phyloP scores from a whole-genome alignment of 2,888 invertebrate genomes.

The Drosophila limbata region DNA sequence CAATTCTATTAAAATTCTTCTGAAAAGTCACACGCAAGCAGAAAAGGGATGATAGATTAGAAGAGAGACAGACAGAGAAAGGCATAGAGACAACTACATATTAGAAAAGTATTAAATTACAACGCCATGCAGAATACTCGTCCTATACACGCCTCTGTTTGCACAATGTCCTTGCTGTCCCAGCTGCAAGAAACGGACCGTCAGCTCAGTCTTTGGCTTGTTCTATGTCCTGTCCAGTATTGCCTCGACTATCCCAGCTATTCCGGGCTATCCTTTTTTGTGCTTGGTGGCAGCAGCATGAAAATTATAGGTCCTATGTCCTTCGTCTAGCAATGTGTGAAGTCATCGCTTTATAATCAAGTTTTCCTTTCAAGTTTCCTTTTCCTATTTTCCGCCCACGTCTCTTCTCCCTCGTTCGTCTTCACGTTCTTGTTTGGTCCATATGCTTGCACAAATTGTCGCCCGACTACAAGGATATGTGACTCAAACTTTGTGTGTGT shows the following conservation, averaged over 20 bases:
- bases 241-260: slow-evolving; percentile 20
- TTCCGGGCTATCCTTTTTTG: slow-evolving; percentile 48
- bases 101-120: slow-evolving; percentile 81
- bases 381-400: slow-evolving; percentile 38
- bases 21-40: slow-evolving; percentile 58
- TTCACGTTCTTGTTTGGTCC: slow-evolving; percentile 34
- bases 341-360: slow-evolving; percentile 84
- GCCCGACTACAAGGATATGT: slow-evolving; percentile 65
- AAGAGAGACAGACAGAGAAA: not conserved
- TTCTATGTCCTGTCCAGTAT: slow-evolving; percentile 22
- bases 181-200: slow-evolving; percentile 23
- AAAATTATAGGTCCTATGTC: slow-evolving; percentile 74
- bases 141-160: slow-evolving; percentile 71
- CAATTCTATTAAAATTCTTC: slow-evolving; percentile 81
- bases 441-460: slow-evolving; percentile 75
- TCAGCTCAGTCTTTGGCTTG: slow-evolving; percentile 7
- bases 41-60: slow-evolving; percentile 25
- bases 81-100: slow-evolving; percentile 63
- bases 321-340: slow-evolving; percentile 77
- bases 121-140: slow-evolving; percentile 42
- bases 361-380: slow-evolving; percentile 80
- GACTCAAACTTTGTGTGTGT: slow-evolving; percentile 38
- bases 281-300: slow-evolving; percentile 41
- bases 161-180: slow-evolving; percentile 65
- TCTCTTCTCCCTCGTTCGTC: not conserved